phyloP scores from a whole-genome alignment of 1,140 invertebrate species.

The Sarcophaga bullata region DNA sequence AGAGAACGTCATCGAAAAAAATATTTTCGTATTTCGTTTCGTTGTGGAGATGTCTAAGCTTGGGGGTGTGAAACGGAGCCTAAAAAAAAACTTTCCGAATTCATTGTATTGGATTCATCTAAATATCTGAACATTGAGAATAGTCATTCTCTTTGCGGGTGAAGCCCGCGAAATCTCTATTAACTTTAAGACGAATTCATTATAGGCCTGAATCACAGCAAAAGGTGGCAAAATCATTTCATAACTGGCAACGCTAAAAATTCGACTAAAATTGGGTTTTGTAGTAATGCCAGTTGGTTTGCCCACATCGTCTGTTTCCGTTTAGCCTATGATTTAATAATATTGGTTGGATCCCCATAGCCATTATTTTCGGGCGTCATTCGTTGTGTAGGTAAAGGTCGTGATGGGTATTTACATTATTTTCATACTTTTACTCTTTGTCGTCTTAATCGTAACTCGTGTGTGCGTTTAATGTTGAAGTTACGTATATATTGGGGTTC shows the following conservation, averaged over 20 bases:
- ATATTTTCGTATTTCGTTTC: too few species aligned
- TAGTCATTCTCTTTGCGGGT: constrained; percentile 62
- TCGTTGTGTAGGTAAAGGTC: constrained; percentile 43
- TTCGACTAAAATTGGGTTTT: constrained; percentile 39
- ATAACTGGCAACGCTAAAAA: constrained; percentile 24
- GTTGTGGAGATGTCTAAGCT: too few species aligned
- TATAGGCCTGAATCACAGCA: constrained; percentile 55
- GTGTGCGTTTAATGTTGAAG: constrained; percentile 10
- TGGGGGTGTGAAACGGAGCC: too few species aligned
- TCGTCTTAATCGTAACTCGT: constrained; percentile 52
- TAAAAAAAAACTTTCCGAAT: too few species aligned
- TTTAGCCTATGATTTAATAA: constrained; percentile 50
- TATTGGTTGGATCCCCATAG: constrained; percentile 55
- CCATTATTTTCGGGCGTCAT: constrained; percentile 47
- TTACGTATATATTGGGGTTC: constrained; percentile 49
- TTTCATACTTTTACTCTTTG: constrained; percentile 58
- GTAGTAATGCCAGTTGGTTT: constrained; percentile 44
- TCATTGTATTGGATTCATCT: constrained; percentile 63
- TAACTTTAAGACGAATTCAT: constrained; percentile 60
- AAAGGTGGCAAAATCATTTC: constrained; percentile 53
- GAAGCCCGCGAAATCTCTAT: constrained; percentile 55
- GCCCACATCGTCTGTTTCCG: constrained; percentile 17
- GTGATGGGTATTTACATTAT: constrained; percentile 47
- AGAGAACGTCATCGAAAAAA: too few species aligned
- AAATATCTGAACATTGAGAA: constrained; percentile 62